A percentile compares a stretch with the other conserved stretches of the same genome.
Conservation (phyloP, 2,888 invertebrate species). For the Drosophila colorata region DNA sequence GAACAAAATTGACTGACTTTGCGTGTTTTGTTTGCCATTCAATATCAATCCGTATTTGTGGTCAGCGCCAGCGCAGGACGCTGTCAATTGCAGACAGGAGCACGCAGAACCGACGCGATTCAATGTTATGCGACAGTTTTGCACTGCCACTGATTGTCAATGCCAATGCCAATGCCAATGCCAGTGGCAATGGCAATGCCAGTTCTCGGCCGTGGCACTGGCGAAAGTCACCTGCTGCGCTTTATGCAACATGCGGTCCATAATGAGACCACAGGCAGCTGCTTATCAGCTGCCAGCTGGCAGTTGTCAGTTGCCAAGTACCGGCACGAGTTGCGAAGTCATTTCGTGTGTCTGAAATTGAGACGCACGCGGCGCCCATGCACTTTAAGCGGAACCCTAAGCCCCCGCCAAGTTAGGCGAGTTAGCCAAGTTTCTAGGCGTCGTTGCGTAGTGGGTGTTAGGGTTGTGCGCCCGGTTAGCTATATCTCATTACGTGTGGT, state of each 20-base stretch:
- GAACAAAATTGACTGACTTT: constrained; percentile 13
- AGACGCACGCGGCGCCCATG: constrained; percentile 42
- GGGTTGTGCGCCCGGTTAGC: constrained; percentile 23
- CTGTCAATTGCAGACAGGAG: neutral
- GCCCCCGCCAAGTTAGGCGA: constrained; percentile 22
- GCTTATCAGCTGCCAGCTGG: constrained; percentile 22
- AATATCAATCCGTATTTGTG: constrained; percentile 1
- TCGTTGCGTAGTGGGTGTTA: constrained; percentile 13
- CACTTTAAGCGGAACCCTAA: constrained; percentile 22
- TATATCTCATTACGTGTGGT: constrained; percentile 27
- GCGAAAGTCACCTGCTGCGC: constrained; percentile 45
- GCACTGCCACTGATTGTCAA: constrained; percentile 6
- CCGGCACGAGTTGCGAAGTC: constrained; percentile 65
- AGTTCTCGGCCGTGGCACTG: constrained; percentile 12
- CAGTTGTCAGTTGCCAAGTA: constrained; percentile 12
- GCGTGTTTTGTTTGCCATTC: neutral
- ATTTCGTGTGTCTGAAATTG: constrained; percentile 50
- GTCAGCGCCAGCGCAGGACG: constrained; percentile 8
- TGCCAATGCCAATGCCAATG: neutral
- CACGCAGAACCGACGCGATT: neutral
- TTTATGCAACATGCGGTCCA: constrained; percentile 20
- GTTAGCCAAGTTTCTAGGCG: constrained; percentile 17
- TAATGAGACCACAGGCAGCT: constrained; percentile 58
- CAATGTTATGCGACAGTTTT: constrained; percentile 3
- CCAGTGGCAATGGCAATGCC: constrained; percentile 16